Percentiles rank a stretch among this genome's conserved stretches.
Evolutionary conservation across 92 coral and sea anemone genomes (phyloP).

Genomic region (Phenganax stokvisi): DNA sequence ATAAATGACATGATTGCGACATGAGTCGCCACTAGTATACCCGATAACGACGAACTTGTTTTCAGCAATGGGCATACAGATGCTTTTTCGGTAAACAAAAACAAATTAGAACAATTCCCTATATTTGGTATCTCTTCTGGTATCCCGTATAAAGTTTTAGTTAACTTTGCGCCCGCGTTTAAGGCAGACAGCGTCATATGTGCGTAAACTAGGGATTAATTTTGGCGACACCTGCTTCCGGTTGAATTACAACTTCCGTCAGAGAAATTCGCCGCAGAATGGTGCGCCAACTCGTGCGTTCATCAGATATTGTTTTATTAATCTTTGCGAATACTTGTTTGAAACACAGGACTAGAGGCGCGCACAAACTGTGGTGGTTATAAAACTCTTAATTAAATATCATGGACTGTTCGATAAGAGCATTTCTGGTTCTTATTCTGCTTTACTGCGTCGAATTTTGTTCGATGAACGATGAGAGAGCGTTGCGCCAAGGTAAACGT

Average conservation of each 20-base stretch:
- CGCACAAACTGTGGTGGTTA: constrained; percentile 5
- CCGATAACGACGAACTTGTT: not conserved
- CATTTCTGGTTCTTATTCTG: not conserved
- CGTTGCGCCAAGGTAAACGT: constrained; percentile 2
- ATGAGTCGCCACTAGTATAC: too few relatives aligned
- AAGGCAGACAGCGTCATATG: not conserved
- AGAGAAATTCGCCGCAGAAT: not conserved
- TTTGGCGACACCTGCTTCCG: constrained; percentile 14
- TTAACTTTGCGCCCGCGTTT: constrained; percentile 2
- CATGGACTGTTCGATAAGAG: not conserved
- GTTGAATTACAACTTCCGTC: constrained; percentile 10
- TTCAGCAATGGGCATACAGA: not conserved
- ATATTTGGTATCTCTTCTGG: not conserved
- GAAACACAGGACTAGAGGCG: not conserved
- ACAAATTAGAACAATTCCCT: not conserved
- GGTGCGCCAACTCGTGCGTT: not conserved
- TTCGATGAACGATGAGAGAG: not conserved
- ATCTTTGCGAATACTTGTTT: not conserved
- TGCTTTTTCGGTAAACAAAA: not conserved
- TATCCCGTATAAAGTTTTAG: not conserved
- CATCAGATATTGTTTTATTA: constrained; percentile 4
- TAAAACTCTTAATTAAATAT: not conserved
- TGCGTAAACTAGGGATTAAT: not conserved
- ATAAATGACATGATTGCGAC: too few relatives aligned
- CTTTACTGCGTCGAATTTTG: not conserved